Conservation (phyloP, 2,888 invertebrate genomes). For the Nymphalis c-album region DNA sequence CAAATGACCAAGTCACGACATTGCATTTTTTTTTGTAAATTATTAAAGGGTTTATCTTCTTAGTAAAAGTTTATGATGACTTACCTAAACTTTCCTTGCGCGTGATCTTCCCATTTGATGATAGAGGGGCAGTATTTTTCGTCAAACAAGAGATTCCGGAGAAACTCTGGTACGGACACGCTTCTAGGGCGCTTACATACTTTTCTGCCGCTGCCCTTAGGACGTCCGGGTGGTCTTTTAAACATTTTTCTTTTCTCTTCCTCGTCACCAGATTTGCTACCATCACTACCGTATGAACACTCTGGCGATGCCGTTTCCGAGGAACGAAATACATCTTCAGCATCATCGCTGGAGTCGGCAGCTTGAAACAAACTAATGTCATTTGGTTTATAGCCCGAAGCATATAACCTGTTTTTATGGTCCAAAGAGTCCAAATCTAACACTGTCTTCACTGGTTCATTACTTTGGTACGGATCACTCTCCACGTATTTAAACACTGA, state of each 20-base stretch:
- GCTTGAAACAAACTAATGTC: constrained; percentile 53
- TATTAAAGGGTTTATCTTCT: constrained; percentile 11
- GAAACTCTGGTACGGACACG: constrained; percentile 90
- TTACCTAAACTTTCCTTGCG: constrained; percentile 89
- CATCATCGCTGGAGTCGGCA: constrained; percentile 72
- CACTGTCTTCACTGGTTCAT: constrained; percentile 60
- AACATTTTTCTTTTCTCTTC: constrained; percentile 69
- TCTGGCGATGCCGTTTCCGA: constrained; percentile 70
- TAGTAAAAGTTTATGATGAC: constrained; percentile 39
- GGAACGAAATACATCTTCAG: constrained; percentile 64
- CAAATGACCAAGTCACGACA: constrained; percentile 55
- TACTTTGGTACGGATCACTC: constrained; percentile 57
- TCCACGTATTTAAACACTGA: constrained; percentile 66
- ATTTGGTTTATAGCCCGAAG: constrained; percentile 65
- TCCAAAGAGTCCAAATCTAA: constrained; percentile 67
- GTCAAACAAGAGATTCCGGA: constrained; percentile 89
- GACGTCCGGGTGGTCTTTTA: constrained; percentile 81
- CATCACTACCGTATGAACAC: constrained; percentile 69
- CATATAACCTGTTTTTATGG: constrained; percentile 59
- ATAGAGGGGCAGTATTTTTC: constrained; percentile 88
- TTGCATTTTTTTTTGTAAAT: constrained; percentile 43
- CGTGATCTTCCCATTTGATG: constrained; percentile 93
- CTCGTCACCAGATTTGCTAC: constrained; percentile 73
- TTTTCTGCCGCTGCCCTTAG: constrained; percentile 75
- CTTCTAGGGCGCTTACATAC: constrained; percentile 71